Evolutionary conservation across 92 coral and sea anemone species (phyloP).

Genomic region (Zoanthus sansibaricus): DNA sequence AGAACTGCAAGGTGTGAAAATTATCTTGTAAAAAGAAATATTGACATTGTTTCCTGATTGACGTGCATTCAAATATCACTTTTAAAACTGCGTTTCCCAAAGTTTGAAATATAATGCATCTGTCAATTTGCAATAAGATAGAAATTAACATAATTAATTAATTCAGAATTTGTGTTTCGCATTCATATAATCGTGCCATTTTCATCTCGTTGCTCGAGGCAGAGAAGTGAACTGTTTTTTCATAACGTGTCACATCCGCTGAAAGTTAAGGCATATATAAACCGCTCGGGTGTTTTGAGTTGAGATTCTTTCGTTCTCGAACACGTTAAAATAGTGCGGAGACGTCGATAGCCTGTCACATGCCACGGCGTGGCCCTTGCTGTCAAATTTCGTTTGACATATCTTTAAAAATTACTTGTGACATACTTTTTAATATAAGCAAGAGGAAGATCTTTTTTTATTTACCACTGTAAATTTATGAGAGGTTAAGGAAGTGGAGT

Average conservation of each 20-base stretch:
- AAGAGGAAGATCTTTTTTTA: not conserved
- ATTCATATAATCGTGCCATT: not conserved
- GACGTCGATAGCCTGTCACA: not conserved
- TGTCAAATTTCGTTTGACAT: not conserved
- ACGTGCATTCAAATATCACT: too few species aligned
- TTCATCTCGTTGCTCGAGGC: not conserved
- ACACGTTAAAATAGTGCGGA: not conserved
- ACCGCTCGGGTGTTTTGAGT: not conserved
- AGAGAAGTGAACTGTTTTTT: not conserved
- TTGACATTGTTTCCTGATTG: too few species aligned
- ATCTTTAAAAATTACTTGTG: not conserved
- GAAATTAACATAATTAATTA: not conserved
- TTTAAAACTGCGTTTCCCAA: not conserved
- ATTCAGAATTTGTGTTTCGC: not conserved
- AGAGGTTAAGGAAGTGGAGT: not conserved
- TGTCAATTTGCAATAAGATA: not conserved
- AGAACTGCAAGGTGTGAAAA: too few species aligned
- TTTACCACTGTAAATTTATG: slow-evolving; percentile 19
- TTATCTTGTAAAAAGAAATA: too few species aligned
- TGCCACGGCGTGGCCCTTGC: not conserved
- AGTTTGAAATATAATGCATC: not conserved
- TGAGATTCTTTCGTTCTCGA: not conserved
- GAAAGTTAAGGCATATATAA: not conserved
- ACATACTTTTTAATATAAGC: not conserved
- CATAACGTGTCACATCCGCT: not conserved